These are phyloP conservation scores for Ricordea florida DNA, from an alignment of 92 coral and sea anemone species.

Conservation along the genomic window DNA sequence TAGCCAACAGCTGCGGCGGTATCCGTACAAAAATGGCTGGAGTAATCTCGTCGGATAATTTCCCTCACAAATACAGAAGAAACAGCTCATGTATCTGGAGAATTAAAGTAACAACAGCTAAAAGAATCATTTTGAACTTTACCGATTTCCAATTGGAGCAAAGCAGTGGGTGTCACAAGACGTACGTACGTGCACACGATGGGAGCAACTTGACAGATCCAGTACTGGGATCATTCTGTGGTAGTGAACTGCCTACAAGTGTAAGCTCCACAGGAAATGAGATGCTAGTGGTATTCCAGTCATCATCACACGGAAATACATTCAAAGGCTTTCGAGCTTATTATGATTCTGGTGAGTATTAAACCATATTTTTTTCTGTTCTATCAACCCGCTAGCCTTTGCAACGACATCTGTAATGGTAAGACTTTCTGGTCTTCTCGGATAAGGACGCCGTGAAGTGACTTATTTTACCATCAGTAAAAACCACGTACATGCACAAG, in stretches of 20 bases:
- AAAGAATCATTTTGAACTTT: conserved; percentile 73
- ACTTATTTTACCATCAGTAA: too few relatives aligned
- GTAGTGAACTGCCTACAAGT: conserved; percentile 55
- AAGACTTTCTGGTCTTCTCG: too few relatives aligned
- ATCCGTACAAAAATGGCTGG: conserved; percentile 72
- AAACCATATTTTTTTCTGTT: too few relatives aligned
- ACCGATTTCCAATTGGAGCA: conserved; percentile 72
- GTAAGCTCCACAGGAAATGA: conserved; percentile 61
- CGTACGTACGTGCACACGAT: conserved; percentile 66
- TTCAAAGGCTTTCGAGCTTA: conserved; percentile 86
- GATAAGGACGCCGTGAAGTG: too few relatives aligned
- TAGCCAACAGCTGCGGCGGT: conserved; percentile 81
- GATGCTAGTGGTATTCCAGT: conserved; percentile 65
- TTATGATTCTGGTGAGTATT: conserved; percentile 75
- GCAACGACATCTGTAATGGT: too few relatives aligned
- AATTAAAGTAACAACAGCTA: conserved; percentile 55
- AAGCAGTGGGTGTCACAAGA: conserved; percentile 53
- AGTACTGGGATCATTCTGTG: conserved; percentile 68
- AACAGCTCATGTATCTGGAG: conserved; percentile 71
- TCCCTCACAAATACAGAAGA: conserved; percentile 54
- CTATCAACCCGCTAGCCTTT: too few relatives aligned
- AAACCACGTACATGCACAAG: too few relatives aligned
- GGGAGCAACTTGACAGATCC: conserved; percentile 73
- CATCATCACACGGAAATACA: conserved; percentile 19
- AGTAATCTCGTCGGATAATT: conserved; percentile 80